These are phyloP conservation scores for Clostera curtula DNA, from an alignment of 2,888 invertebrate genomes.

Conservation along the genomic window DNA sequence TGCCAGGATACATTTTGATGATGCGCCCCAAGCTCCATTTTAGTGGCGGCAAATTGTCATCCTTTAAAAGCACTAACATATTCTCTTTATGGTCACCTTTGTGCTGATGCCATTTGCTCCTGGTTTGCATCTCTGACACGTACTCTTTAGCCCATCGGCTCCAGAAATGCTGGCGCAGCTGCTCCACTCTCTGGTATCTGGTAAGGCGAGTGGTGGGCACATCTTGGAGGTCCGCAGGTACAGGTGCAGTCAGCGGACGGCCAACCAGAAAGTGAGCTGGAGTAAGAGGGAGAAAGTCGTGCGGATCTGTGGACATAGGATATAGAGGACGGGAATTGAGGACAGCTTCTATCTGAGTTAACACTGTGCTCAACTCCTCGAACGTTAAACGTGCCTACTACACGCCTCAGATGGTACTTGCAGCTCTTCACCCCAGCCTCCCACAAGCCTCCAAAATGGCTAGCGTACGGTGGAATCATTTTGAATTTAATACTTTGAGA, in stretches of 20 bases:
- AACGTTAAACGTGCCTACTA: slow-evolving; percentile 13
- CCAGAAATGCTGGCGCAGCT: not conserved
- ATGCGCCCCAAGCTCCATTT: not conserved
- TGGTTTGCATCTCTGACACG: not conserved
- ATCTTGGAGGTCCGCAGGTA: not conserved
- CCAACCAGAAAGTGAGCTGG: slow-evolving; percentile 10
- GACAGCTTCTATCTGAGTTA: slow-evolving; percentile 3
- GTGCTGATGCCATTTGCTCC: not conserved
- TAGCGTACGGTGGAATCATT: slow-evolving; percentile 8
- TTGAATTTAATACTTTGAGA: not conserved
- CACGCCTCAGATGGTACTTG: slow-evolving; percentile 11
- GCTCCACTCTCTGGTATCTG: not conserved
- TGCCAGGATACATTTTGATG: not conserved
- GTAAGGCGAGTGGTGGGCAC: not conserved
- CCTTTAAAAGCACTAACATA: not conserved
- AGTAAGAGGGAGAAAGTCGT: slow-evolving; percentile 5
- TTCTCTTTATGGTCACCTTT: not conserved
- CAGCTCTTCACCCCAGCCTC: slow-evolving; percentile 11
- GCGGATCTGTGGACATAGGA: not conserved
- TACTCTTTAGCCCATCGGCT: not conserved
- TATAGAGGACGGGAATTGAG: slow-evolving; percentile 1
- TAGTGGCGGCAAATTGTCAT: not conserved
- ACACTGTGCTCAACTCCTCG: slow-evolving; percentile 14
- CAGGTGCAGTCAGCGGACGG: slow-evolving; percentile 7
- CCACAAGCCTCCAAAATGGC: slow-evolving; percentile 14